Evolutionary conservation across 2,888 invertebrate species (phyloP), one percentile per base, ranked within the genome.

Genomic region (Eustalomyia histrio): DNA sequence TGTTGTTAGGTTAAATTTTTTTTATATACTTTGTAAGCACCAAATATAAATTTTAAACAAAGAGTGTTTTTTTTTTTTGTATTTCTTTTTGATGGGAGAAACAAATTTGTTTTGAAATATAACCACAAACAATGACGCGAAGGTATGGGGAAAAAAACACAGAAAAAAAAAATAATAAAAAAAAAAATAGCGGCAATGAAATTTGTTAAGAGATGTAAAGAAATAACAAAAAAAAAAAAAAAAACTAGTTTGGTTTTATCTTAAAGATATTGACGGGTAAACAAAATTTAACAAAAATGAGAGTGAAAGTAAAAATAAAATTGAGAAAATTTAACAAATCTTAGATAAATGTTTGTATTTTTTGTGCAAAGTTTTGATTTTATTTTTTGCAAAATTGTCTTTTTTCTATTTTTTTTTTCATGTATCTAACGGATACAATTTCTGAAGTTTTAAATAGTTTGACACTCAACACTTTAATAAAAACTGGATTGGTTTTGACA

Each of bases 401-500:
- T 47, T 52, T 12, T 9, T 21, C 14, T 14, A 24, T 52, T 35
- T 33, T 24, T 55, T 57, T 16, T 16, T 29, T 33, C 8, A 33
- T 1, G 14, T 50, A 63, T 12, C 58, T 17, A 24, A 24, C 39
- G 50, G 24, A 50, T 52, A 50, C 35, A 16, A 35, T 4, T 14
- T 2, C 60, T 47, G 21, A 10, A 33, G 50, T 57, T 50, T 76
- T 72, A 24, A 65, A 43, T 58, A 17, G 63, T 64, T 76, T 80
- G 55, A 75, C 65, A 50, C 35, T 16, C 18, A 53, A 64, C 67
- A 72, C 76, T 57, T 12, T 24, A 69, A 14, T 68, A 52, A 47
- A 80, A 76, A 75, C 71, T 75, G 64, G 60, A 76, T 63, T 80
- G 67, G 47, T 67, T 65, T 76, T 72, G 76, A 76, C 76, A 73